Evolutionary conservation across 2,888 invertebrate genomes (phyloP).

Genomic region (Ectemnius cavifrons): DNA sequence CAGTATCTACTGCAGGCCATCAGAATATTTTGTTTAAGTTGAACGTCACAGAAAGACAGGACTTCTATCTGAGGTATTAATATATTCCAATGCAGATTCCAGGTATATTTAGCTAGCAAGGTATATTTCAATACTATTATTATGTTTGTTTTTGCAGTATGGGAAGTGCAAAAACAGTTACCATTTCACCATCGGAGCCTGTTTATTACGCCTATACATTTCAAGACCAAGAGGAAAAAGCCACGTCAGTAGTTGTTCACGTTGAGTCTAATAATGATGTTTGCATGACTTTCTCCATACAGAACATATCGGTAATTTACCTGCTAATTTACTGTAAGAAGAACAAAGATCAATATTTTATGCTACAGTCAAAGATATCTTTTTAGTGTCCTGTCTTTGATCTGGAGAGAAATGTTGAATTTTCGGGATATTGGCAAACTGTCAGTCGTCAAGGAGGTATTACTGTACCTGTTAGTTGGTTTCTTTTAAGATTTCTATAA

Average conservation of each 20-base stretch:
- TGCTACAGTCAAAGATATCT: slow-evolving; percentile 19
- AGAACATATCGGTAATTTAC: slow-evolving; percentile 84
- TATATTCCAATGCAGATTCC: not conserved
- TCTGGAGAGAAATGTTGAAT: slow-evolving; percentile 86
- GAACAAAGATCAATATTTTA: slow-evolving; percentile 5
- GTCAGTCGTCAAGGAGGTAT: slow-evolving; percentile 88
- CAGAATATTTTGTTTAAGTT: slow-evolving; percentile 81
- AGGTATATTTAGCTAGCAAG: no score
- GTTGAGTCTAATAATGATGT: slow-evolving; percentile 83
- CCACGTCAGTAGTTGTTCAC: slow-evolving; percentile 81
- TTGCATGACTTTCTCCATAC: slow-evolving; percentile 89
- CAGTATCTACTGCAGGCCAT: slow-evolving; percentile 84
- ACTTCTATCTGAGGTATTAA: slow-evolving; percentile 80
- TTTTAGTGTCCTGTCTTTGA: slow-evolving; percentile 92
- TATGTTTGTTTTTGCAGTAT: slow-evolving; percentile 46
- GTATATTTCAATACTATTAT: not conserved
- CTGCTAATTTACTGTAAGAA: slow-evolving; percentile 1
- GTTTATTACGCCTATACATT: slow-evolving; percentile 83
- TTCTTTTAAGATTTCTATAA: slow-evolving; percentile 6
- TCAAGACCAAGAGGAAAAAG: slow-evolving; percentile 75
- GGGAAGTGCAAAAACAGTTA: slow-evolving; percentile 54
- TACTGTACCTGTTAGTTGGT: slow-evolving; percentile 83
- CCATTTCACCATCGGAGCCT: slow-evolving; percentile 81
- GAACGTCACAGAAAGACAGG: slow-evolving; percentile 80
- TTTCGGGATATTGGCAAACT: slow-evolving; percentile 87